Base-by-base conservation (phyloP, 2,797 vertebrate species). In the Rousettus madagascariensis region DNA sequence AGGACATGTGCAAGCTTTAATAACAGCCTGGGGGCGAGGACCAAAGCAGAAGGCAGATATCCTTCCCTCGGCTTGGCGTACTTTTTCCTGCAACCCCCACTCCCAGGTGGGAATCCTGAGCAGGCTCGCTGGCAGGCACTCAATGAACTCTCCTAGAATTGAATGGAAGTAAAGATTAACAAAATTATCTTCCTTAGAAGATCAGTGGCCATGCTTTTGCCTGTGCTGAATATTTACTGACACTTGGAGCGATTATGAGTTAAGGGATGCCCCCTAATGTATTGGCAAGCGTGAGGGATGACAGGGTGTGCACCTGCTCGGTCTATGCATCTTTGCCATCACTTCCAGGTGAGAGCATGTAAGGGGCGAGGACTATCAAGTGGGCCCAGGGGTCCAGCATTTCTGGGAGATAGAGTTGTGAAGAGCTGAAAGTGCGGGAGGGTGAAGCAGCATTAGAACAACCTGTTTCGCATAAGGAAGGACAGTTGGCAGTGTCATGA, bases 1-100 rank as follows among this genome's bases (percentile, higher is more conserved):
- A 75, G 74, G 90, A 88, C 71, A 13, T 8, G 41, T 16, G 41
- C 11, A 26, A 66, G 78, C 61, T 86, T 94, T 94, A 94, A 93
- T 93, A 87, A 93, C 77, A 20, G 43, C 86, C 68, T 49, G 22
- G 49, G 72, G 69, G 71, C 92, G 83, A 28, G 36, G 38, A 94
- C 84, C 24, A 17, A 43, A 63, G 41, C 83, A 20, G 51, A 69
- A 55, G 41, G 36, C 72, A n/a, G 59, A 90, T 75, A 90, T 68
- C 72, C 53, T 84, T 38, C 59, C 36, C 78, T 49, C 10, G 2
- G 59, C 46, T 88, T 49, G 33, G 28, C 55, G n/a, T 49, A 46
- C 43, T 22, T 36, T 38, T 61, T 46, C n/a, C 8, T 30, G 8
- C 26, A 1, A 4, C 20, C 1, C 1, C 19, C 28, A 4, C 8